Evolutionary conservation across 92 coral and sea anemone genomes (phyloP).

Genomic region (Pocillopora meandrina): DNA sequence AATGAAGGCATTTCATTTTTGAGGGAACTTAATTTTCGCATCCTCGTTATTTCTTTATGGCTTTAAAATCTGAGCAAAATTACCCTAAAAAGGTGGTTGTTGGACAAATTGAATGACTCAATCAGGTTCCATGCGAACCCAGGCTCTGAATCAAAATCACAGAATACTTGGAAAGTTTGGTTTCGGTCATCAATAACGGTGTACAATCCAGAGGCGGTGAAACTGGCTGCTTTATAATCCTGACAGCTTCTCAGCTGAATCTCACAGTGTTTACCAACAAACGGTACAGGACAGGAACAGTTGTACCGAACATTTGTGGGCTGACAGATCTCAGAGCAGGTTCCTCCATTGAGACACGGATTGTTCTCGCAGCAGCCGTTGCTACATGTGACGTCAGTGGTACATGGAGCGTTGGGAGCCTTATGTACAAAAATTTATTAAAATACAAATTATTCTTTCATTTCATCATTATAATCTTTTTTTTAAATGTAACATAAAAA

Average conservation of each 20-base stretch:
- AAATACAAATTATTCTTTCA: neutral
- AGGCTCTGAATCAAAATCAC: too few relatives aligned
- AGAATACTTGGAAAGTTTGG: too few relatives aligned
- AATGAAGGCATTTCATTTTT: too few relatives aligned
- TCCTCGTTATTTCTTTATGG: too few relatives aligned
- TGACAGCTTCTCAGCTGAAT: constrained; percentile 13
- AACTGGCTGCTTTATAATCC: neutral
- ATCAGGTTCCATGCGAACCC: too few relatives aligned
- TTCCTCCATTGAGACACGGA: constrained; percentile 35
- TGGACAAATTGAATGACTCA: too few relatives aligned
- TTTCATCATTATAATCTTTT: too few relatives aligned
- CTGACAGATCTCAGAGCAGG: constrained; percentile 3
- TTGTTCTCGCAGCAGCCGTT: constrained; percentile 24
- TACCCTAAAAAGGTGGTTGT: too few relatives aligned
- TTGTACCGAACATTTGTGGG: constrained; percentile 16
- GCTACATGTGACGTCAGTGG: neutral
- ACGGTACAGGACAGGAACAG: constrained; percentile 19
- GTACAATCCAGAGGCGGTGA: constrained; percentile 3
- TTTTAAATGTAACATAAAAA: too few relatives aligned
- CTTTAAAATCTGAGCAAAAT: too few relatives aligned
- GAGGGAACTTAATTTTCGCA: too few relatives aligned
- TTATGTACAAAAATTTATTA: neutral
- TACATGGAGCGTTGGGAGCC: neutral
- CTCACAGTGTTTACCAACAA: constrained; percentile 33
- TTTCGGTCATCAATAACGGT: neutral